Evolutionary conservation across 2,113 vertebrate species (phyloP).

Genomic region (Strigops habroptila): DNA sequence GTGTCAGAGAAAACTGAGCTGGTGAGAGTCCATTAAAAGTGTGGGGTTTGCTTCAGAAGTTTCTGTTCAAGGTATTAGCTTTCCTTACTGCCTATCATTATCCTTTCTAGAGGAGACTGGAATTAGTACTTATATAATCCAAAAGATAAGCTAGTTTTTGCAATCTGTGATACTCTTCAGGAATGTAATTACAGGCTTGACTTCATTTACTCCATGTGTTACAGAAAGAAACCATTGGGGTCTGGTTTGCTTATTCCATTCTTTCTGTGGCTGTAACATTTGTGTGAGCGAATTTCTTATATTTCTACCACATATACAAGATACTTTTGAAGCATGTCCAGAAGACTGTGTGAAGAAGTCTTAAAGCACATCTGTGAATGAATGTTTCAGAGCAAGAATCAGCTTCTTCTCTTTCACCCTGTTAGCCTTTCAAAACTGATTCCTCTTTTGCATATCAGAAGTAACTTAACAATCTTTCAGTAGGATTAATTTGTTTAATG

Average conservation of each 20-base stretch:
- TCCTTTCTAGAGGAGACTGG: background rate
- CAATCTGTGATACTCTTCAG: background rate
- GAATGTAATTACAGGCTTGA: background rate
- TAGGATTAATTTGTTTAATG: conserved; percentile 37
- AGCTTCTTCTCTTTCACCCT: background rate
- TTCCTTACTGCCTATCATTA: background rate
- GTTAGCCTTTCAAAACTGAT: conserved; percentile 42
- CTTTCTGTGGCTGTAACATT: background rate
- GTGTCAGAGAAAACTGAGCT: background rate
- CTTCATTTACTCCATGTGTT: background rate
- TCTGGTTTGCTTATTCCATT: background rate
- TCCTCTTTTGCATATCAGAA: conserved; percentile 21
- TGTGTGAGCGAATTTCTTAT: background rate
- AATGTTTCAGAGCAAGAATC: background rate
- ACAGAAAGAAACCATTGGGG: background rate
- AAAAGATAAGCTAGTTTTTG: background rate
- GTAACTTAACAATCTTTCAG: conserved; percentile 2
- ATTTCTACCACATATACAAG: background rate
- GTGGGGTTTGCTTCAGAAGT: background rate
- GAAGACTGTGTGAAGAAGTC: background rate
- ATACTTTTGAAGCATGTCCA: background rate
- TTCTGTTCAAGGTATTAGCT: background rate
- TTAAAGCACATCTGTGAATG: background rate
- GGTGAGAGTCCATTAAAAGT: background rate
- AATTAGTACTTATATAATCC: background rate